Base-by-base conservation (phyloP, 92 coral and sea anemone genomes). In the Actinernus sp. region DNA sequence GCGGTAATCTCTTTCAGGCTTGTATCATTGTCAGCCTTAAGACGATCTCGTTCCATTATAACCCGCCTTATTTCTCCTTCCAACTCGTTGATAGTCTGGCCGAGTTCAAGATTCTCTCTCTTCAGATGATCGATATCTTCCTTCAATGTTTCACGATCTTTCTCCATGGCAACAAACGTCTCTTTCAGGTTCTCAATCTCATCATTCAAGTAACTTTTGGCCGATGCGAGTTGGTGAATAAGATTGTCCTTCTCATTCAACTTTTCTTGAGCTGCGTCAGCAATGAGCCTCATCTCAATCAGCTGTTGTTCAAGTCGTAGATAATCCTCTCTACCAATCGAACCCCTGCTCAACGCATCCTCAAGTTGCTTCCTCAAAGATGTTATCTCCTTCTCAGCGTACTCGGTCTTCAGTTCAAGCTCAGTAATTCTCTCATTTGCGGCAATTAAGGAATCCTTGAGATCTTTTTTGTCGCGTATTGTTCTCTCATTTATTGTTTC, bases 231-330 rank as follows among this genome's bases (percentile, higher is more conserved):
- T 54, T 89, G 94, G 38, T 93, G 91, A 38, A 95, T 76, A 5
- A 86, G 81, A 49, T 89, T 89, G 36, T 91, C 99, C 58, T 87
- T 95, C 61, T 88, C 97, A 71, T 84, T 86, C 13, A 84, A 61
- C 73, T 86, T 92, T 46, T 91, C 97, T 64, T 95, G 97, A 20
- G 96, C 84, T 23, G 87, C 82, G 49, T 88, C 97, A 9, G 76
- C 73, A 20, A 83, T 49, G 41, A 95, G 63, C 45, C 81, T 92
- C 63, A 86, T 58, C 58, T 95, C 99, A n/a, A 78, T 87, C 25
- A 95, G 61, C 73, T 91, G 88, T 55, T 86, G 97, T 46, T 91
- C 92, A 49, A 88, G 86, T 65, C 81, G 88, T 36, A 80, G 47
- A 53, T 63, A 76, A 32, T 85, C 97, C 38, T 92, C 99, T 49